These are phyloP conservation scores for Ceyx erithaca DNA, from an alignment of 2,797 vertebrate species.

Conservation along the genomic window DNA sequence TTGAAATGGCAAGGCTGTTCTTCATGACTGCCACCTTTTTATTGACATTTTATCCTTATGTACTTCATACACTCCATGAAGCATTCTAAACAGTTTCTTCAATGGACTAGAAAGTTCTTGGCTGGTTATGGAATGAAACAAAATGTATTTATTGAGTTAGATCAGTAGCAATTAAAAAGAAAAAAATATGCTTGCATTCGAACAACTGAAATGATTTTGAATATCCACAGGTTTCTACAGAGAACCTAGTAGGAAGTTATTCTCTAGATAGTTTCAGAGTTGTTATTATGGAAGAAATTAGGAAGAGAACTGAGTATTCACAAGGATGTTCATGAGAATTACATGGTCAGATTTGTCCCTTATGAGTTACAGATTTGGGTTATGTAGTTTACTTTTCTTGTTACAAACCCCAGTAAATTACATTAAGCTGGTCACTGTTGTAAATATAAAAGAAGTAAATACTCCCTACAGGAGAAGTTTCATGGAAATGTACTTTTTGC, in stretches of 20 bases:
- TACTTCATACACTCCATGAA: neutral
- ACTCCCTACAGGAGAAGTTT: neutral
- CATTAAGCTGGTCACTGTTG: neutral
- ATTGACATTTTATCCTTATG: neutral
- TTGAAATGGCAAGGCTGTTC: neutral
- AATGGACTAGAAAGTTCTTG: neutral
- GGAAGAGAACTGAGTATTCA: neutral
- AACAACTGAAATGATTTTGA: neutral
- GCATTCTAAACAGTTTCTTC: neutral
- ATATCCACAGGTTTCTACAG: neutral
- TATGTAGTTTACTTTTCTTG: neutral
- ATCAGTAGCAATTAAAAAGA: neutral
- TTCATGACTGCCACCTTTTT: neutral
- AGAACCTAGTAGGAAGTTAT: neutral
- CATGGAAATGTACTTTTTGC: neutral
- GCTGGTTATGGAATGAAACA: neutral
- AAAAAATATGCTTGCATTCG: neutral
- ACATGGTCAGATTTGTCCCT: neutral
- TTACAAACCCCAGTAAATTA: neutral
- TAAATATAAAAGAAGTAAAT: neutral
- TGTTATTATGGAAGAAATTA: neutral
- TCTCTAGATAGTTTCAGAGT: neutral
- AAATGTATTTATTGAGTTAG: neutral
- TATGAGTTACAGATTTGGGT: neutral
- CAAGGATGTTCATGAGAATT: neutral